Percentiles rank a stretch among this genome's conserved stretches.
Evolutionary conservation across 1,140 invertebrate species (phyloP).

Genomic region (Macrosteles quadrilineatus): DNA sequence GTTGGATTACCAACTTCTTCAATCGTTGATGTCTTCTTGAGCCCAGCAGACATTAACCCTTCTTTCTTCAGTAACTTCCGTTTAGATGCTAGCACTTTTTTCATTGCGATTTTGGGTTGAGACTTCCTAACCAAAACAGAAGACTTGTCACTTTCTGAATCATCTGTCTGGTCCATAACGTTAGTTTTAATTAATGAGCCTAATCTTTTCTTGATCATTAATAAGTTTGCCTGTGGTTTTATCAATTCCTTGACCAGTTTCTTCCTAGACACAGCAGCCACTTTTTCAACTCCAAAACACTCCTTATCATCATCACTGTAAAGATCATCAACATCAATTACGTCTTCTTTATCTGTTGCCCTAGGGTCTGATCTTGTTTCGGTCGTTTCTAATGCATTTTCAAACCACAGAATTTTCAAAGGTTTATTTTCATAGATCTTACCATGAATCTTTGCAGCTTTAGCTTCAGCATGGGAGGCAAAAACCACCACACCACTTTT

Average conservation of each 20-base stretch:
- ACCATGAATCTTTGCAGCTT: not conserved
- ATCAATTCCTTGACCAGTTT: too few relatives aligned
- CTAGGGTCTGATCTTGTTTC: constrained; percentile 2
- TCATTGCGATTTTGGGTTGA: not conserved
- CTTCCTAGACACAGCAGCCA: too few relatives aligned
- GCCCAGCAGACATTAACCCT: not conserved
- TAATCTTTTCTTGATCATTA: constrained; percentile 7
- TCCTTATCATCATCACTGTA: constrained; percentile 25
- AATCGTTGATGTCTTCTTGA: not conserved
- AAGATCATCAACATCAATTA: not conserved
- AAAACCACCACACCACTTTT: not conserved
- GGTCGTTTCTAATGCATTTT: not conserved
- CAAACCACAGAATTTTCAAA: not conserved
- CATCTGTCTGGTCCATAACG: not conserved
- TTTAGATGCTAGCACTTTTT: not conserved
- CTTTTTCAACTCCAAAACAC: constrained; percentile 16
- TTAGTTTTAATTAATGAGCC: constrained; percentile 12
- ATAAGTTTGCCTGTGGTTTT: too few relatives aligned
- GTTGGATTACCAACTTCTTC: constrained; percentile 2
- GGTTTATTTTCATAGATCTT: not conserved
- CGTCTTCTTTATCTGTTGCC: not conserved
- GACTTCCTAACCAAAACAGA: not conserved
- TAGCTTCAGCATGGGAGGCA: constrained; percentile 3
- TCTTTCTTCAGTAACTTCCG: constrained; percentile 11
- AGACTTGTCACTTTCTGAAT: not conserved